phyloP scores from a whole-genome alignment of 2,113 vertebrate genomes.

The Elanoides forficatus region DNA sequence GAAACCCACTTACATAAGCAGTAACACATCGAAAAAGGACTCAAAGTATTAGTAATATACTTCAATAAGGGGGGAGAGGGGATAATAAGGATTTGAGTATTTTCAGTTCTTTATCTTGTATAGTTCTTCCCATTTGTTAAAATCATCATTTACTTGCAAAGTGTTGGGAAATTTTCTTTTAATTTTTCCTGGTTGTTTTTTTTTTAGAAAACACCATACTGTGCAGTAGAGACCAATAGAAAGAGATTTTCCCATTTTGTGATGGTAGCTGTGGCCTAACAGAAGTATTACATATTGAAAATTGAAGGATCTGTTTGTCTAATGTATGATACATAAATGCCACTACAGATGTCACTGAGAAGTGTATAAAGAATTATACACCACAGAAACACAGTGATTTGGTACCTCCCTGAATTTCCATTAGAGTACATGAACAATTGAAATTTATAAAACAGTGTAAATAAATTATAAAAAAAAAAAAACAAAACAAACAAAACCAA shows the following conservation, averaged over 20 bases:
- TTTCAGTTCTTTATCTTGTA: neutral
- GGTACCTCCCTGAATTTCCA: neutral
- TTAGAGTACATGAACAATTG: neutral
- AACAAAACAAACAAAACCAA: no score
- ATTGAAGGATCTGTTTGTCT: neutral
- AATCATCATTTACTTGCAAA: neutral
- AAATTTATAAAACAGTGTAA: neutral
- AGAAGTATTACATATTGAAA: neutral
- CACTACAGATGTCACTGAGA: neutral
- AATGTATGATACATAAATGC: neutral
- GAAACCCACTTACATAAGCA: neutral
- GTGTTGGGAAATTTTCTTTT: neutral
- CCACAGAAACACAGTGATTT: neutral
- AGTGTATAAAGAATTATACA: neutral
- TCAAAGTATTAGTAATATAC: neutral
- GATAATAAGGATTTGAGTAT: neutral
- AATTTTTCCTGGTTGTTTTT: neutral
- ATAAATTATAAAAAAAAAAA: neutral
- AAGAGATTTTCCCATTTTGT: neutral
- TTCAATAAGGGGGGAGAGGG: neutral
- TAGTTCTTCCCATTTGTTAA: neutral
- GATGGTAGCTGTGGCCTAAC: neutral
- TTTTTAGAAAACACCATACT: neutral
- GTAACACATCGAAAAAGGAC: neutral
- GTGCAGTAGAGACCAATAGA: neutral